Evolutionary conservation across 2,113 vertebrate species (phyloP).

Genomic region (Forbesichthys papilliferus): DNA sequence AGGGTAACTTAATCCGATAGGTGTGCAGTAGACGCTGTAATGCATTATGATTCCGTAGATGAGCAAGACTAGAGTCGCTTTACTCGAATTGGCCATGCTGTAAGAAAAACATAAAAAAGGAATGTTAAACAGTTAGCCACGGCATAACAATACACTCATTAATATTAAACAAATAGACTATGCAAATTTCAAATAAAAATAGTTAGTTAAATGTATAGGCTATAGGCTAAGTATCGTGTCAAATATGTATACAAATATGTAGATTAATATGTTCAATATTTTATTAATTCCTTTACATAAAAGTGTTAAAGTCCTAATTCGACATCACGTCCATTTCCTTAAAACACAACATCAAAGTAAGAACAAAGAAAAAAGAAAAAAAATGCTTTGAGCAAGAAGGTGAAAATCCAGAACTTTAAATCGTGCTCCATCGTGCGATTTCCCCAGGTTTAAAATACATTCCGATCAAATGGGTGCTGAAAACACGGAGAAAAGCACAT

Average conservation of each 20-base stretch:
- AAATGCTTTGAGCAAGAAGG: conserved; percentile 24
- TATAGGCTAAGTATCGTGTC: conserved; percentile 1
- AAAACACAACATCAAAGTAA: conserved; percentile 42
- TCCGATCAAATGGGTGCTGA: conserved; percentile 8
- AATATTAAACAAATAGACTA: not conserved
- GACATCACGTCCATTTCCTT: conserved; percentile 42
- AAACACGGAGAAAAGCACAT: conserved; percentile 59
- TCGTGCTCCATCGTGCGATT: conserved; percentile 37
- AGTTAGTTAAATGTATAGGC: conserved; percentile 14
- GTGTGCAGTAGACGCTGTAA: conserved; percentile 92
- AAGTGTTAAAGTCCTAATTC: conserved; percentile 57
- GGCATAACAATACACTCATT: conserved; percentile 9
- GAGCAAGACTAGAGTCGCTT: conserved; percentile 89
- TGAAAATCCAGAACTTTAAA: conserved; percentile 51
- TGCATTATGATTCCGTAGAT: conserved; percentile 96
- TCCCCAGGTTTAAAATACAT: conserved; percentile 37
- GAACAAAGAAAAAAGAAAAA: conserved; percentile 20
- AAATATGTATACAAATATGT: not conserved
- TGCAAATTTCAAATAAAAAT: conserved; percentile 17
- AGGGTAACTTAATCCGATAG: conserved; percentile 90
- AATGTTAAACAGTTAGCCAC: conserved; percentile 45
- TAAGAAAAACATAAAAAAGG: conserved; percentile 49
- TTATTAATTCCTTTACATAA: conserved; percentile 26
- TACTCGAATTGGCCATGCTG: conserved; percentile 96
- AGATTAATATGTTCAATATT: not conserved